These are phyloP conservation scores for Falco columbarius DNA, from an alignment of 2,797 vertebrate genomes.

Conservation along the genomic window DNA sequence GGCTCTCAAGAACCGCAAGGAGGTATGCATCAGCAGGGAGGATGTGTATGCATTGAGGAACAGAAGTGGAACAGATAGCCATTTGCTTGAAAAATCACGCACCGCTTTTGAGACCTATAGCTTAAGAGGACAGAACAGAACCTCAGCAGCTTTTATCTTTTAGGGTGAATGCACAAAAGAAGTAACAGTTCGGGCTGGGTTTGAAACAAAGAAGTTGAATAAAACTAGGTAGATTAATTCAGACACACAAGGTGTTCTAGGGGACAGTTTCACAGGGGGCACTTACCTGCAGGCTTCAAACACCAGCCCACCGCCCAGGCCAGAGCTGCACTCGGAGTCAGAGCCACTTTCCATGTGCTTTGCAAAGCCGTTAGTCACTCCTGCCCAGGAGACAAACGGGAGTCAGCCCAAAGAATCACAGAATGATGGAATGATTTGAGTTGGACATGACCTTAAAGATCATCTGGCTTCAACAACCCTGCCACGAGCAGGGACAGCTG, in stretches of 20 bases:
- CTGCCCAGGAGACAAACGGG: slow-evolving; percentile 72
- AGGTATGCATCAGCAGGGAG: neutral
- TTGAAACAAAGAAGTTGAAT: neutral
- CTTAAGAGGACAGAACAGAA: neutral
- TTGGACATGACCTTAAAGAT: too few relatives aligned
- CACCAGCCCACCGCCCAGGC: slow-evolving; percentile 65
- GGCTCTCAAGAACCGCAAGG: neutral
- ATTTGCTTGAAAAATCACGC: neutral
- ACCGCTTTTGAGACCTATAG: neutral
- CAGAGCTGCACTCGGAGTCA: slow-evolving; percentile 84
- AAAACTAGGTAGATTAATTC: neutral
- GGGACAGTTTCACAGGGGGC: neutral
- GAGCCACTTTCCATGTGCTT: slow-evolving; percentile 84
- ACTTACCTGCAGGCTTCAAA: slow-evolving; percentile 88
- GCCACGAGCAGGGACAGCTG: too few relatives aligned
- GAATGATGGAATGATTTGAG: too few relatives aligned
- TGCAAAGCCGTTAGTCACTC: slow-evolving; percentile 89
- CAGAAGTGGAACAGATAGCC: neutral
- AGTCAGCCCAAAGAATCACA: neutral
- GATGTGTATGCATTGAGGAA: neutral
- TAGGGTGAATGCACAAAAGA: neutral
- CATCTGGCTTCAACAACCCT: too few relatives aligned
- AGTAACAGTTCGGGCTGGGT: neutral
- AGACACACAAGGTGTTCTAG: neutral
- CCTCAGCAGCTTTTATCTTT: neutral